Percentiles rank a stretch among this genome's conserved stretches.
Conservation (phyloP, 1,140 invertebrate species). For the Mya arenaria region DNA sequence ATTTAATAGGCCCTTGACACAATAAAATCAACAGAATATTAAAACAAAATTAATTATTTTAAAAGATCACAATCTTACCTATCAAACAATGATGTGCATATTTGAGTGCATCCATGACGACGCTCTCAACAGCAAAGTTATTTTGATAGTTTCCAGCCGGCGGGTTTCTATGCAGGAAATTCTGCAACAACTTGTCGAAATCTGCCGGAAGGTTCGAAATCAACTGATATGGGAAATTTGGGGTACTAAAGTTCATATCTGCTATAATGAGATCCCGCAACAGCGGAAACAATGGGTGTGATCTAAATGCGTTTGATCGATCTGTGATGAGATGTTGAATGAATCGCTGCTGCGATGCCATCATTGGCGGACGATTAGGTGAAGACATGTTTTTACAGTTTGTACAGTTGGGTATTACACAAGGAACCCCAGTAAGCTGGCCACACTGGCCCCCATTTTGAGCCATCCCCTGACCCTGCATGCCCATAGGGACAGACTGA, state of each 20-base stretch:
- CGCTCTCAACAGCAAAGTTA: slow-evolving; percentile 77
- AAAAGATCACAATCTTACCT: too few relatives aligned
- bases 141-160: slow-evolving; percentile 75
- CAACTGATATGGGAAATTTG: slow-evolving; percentile 78
- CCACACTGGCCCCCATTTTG: slow-evolving; percentile 54
- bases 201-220: slow-evolving; percentile 77
- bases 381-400: slow-evolving; percentile 71
- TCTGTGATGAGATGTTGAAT: slow-evolving; percentile 79
- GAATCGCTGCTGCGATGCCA: slow-evolving; percentile 78
- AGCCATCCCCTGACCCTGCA: slow-evolving; percentile 50
- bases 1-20: too few relatives aligned
- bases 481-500: slow-evolving; percentile 42
- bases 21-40: too few relatives aligned
- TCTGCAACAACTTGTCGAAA: slow-evolving; percentile 78
- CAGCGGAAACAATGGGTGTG: slow-evolving; percentile 79
- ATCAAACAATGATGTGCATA: slow-evolving; percentile 79
- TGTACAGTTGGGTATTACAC: slow-evolving; percentile 70
- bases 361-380: slow-evolving; percentile 70
- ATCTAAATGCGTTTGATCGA: slow-evolving; percentile 77
- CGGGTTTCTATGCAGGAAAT: slow-evolving; percentile 77
- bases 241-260: slow-evolving; percentile 79
- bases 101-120: slow-evolving; percentile 79
- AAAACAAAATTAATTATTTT: too few relatives aligned
- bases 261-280: slow-evolving; percentile 80
- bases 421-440: slow-evolving; percentile 59